Conservation (phyloP, 2,888 invertebrate genomes). For the Dolomedes plantarius region DNA sequence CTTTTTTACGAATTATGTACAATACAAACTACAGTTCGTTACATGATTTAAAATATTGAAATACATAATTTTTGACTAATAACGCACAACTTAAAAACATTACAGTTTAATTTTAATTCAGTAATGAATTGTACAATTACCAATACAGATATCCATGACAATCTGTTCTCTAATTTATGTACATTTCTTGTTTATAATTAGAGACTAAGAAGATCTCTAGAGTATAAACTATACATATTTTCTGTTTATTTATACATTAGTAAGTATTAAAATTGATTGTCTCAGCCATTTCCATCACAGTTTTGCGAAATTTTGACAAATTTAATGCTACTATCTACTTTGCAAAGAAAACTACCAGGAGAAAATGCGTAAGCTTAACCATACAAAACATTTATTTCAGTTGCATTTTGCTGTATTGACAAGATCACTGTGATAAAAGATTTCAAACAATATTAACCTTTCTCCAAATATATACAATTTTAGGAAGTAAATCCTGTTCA, state of each 20-base stretch:
- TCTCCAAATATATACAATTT: slow-evolving; percentile 47
- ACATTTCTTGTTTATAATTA: too few relatives aligned
- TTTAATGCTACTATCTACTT: slow-evolving; percentile 8
- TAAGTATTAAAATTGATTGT: neutral
- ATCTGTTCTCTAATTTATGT: too few relatives aligned
- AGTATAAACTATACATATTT: neutral
- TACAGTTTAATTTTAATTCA: too few relatives aligned
- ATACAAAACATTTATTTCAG: slow-evolving; percentile 22
- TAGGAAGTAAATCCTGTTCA: slow-evolving; percentile 9
- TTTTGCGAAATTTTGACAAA: slow-evolving; percentile 30
- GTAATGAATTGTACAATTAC: too few relatives aligned
- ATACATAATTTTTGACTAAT: too few relatives aligned
- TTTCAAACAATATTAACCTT: slow-evolving; percentile 32
- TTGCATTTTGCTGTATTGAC: slow-evolving; percentile 19
- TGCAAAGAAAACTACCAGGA: slow-evolving; percentile 17
- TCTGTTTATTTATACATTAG: neutral
- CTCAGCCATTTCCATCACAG: slow-evolving; percentile 47
- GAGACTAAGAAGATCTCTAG: too few relatives aligned
- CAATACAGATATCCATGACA: too few relatives aligned
- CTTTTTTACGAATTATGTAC: neutral
- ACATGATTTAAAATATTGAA: too few relatives aligned
- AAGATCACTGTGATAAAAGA: neutral
- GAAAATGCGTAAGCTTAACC: slow-evolving; percentile 21
- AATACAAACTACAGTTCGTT: too few relatives aligned
- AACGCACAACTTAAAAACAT: too few relatives aligned